Evolutionary conservation across 2,888 invertebrate genomes (phyloP), one percentile per base, ranked within the genome.

Genomic region (Conistra vaccinii): DNA sequence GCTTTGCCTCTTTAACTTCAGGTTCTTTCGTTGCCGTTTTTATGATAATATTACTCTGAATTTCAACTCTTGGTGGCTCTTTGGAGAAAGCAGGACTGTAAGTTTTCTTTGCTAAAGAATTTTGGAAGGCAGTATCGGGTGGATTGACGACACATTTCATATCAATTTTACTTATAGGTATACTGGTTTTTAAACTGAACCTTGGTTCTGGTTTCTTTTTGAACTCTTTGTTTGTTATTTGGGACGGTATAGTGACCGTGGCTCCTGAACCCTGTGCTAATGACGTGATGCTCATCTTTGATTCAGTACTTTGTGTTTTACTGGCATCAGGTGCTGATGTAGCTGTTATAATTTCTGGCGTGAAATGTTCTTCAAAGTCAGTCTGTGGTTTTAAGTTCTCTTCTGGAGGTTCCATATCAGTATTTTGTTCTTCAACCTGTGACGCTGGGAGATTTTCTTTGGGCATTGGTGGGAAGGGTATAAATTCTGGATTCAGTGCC

Each of bases 121-220:
- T 86, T 78, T 86, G 92, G 57, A 90, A 90, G 58, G 89, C 70
- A 9, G 86, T 74, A 26, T 94, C 94, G 10, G 94, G 88, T 42
- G 84, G 82, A 81, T 81, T 87, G 58, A 86, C 92, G 2, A 96
- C 95, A 82, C 94, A 95, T 88, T 96, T 96, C 91, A 96, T 93
- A 82, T 96, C 96, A 57, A 96, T 93, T 87, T 96, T 96, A 76
- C 95, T 96, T 66, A 96, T 96, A 6, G 96, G 96, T 84, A 96
- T 96, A 85, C 96, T 96, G 0, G 96, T 96, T 92, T 95, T 96
- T 26, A 96, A 87, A 80, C 96, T 96, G 68, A 94, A 96, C 67
- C 95, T 89, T 89, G 66, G 66, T 55, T 96, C 96, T 42, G 92
- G 81, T 88, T 96, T 96, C 88, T 93, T 93, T 89, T 93, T 94